A percentile compares a stretch with the other conserved stretches of the same genome.
These are phyloP conservation scores for Paedocypris sp. DNA, from an alignment of 2,113 vertebrate genomes.

Conservation along the genomic window DNA sequence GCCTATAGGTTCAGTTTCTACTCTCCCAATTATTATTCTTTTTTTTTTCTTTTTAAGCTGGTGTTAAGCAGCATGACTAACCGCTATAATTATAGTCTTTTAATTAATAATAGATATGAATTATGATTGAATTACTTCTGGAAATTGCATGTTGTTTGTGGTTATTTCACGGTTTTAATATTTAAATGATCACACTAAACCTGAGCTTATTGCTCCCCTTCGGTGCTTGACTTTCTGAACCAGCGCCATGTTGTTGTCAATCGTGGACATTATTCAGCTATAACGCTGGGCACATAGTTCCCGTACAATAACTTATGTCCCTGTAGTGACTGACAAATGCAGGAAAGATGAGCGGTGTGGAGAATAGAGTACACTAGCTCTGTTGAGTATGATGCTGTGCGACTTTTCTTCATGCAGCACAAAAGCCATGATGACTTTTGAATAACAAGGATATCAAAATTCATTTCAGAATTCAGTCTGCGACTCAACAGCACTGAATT, in stretches of 20 bases:
- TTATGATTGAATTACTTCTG: slow-evolving; percentile 23
- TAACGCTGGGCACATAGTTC: background rate
- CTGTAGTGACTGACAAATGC: slow-evolving; percentile 18
- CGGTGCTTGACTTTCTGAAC: background rate
- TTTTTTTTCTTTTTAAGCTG: slow-evolving; percentile 20
- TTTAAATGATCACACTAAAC: slow-evolving; percentile 3
- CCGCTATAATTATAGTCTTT: slow-evolving; percentile 24
- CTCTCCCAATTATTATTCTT: background rate
- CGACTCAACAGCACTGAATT: no score
- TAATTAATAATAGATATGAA: slow-evolving; percentile 32
- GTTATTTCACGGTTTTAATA: slow-evolving; percentile 15
- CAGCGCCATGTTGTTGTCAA: background rate
- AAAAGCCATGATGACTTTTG: slow-evolving; percentile 41
- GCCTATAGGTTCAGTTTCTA: background rate
- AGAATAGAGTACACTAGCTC: slow-evolving; percentile 12
- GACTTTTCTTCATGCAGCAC: slow-evolving; percentile 29
- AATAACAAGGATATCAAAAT: slow-evolving; percentile 44
- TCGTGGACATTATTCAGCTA: background rate
- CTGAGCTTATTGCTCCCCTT: background rate
- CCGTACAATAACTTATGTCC: slow-evolving; percentile 7
- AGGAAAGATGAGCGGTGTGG: slow-evolving; percentile 34
- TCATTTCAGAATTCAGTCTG: no score
- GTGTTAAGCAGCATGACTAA: slow-evolving; percentile 22
- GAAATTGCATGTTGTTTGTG: slow-evolving; percentile 25
- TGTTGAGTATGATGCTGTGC: slow-evolving; percentile 18